Evolutionary conservation across 2,888 invertebrate species (phyloP).

Genomic region (Nesidiocoris tenuis): DNA sequence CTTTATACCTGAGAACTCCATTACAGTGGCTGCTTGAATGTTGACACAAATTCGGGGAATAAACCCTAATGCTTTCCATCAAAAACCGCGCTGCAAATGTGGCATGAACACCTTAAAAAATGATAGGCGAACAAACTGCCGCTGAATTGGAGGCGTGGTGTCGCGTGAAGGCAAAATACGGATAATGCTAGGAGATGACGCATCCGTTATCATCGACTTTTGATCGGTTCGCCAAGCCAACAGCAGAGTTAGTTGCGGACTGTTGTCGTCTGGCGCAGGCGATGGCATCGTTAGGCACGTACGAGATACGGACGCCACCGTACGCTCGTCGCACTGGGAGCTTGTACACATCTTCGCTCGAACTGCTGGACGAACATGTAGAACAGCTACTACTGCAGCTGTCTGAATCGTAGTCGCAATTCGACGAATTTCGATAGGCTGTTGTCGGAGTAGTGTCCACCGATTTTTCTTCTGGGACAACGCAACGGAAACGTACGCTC

Average conservation of each 20-base stretch:
- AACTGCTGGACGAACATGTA: conserved; percentile 77
- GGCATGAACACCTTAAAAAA: too few relatives aligned
- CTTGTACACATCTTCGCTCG: conserved; percentile 81
- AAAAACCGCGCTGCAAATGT: too few relatives aligned
- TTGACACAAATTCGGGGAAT: too few relatives aligned
- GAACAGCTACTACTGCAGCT: conserved; percentile 76
- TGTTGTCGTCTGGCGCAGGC: conserved; percentile 67
- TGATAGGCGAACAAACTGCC: too few relatives aligned
- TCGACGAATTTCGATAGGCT: conserved; percentile 26
- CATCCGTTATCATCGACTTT: conserved; percentile 50
- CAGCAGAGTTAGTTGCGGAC: conserved; percentile 36
- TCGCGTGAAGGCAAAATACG: too few relatives aligned
- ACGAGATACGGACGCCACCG: conserved; percentile 85
- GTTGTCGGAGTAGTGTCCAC: background rate
- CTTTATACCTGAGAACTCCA: too few relatives aligned
- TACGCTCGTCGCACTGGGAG: conserved; percentile 79
- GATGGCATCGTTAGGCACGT: conserved; percentile 88
- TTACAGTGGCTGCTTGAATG: too few relatives aligned
- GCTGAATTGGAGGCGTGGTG: too few relatives aligned
- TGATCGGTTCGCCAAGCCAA: conserved; percentile 43
- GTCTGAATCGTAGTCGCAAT: conserved; percentile 31
- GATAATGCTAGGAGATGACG: conserved; percentile 49
- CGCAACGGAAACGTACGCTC: conserved; percentile 47
- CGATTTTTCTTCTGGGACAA: conserved; percentile 42
- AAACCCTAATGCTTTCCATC: too few relatives aligned